Base-by-base conservation (phyloP, 2,888 invertebrate species). In the Petrolisthes cinctipes region DNA sequence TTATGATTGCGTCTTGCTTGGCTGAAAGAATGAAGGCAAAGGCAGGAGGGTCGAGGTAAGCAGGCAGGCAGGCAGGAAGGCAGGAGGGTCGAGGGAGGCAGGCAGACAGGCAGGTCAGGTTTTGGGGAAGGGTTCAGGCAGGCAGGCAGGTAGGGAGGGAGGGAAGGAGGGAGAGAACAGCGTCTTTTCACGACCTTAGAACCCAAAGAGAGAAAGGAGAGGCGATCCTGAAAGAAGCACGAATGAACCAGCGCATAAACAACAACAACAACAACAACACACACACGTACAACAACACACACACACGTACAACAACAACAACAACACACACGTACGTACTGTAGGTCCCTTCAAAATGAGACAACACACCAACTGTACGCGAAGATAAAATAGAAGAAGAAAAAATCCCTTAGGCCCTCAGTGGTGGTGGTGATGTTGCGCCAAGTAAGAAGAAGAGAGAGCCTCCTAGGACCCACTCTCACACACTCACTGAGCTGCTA, bases 401-500 rank as follows among this genome's bases (percentile, higher is more conserved):
- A 37, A 37, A 37, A 37, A 37, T 37, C 37, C 37, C 37, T 37
- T n/a, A 14, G 14, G 71, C 7, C 3, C n/a, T 71, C 6, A 2
- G 4, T 71, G 14, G 71, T 14, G 71, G 6, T 6, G 9, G 14
- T 20, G 7, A 7, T 17, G 71, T 1, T 71, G 71, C 71, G 20
- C 66, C 37, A 81, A 81, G 81, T 23, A 53, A 17, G 54, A 54
- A 78, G 6, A 78, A 78, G 54, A 51, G 53, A 54, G 54, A 73
- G 73, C 71, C 68, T 56, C 61, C 83, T 57, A 51, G n/a, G 51
- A 56, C 83, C 83, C n/a, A 6, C 66, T 66, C 84, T 84, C 84
- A 79, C 79, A 68, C 78, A 53, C 84, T 84, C 79, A 84, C 84
- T 84, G 84, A 84, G 68, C 84, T 78, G 84, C 84, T 84, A 51